These are phyloP conservation scores for Halictus ligatus DNA, from an alignment of 2,888 invertebrate genomes.

Conservation along the genomic window DNA sequence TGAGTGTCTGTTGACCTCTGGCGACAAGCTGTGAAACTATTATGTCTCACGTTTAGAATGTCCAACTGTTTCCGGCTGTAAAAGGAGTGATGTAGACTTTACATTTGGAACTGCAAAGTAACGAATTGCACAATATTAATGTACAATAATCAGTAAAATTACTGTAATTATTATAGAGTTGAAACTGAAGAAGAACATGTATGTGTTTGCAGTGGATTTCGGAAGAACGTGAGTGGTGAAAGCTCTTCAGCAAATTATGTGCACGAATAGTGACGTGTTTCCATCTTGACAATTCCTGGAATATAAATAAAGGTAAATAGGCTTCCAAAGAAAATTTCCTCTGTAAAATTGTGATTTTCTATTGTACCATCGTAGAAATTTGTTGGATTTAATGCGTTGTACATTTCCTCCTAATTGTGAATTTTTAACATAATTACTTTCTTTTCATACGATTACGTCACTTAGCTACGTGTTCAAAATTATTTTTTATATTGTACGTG, in stretches of 20 bases:
- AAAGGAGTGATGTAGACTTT: conserved; percentile 53
- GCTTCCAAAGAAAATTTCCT: background rate
- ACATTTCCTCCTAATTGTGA: background rate
- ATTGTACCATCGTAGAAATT: background rate
- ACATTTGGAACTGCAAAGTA: conserved; percentile 28
- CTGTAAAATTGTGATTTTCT: background rate
- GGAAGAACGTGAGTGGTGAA: conserved; percentile 35
- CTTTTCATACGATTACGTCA: conserved; percentile 58
- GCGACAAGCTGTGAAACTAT: background rate
- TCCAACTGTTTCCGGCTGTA: conserved; percentile 64
- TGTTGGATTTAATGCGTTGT: background rate
- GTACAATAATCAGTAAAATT: conserved; percentile 40
- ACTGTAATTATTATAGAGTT: conserved; percentile 48
- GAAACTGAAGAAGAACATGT: conserved; percentile 21
- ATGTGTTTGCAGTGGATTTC: conserved; percentile 14
- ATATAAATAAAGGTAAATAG: conserved; percentile 75
- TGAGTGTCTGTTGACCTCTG: conserved; percentile 2
- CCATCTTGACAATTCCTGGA: conserved; percentile 78
- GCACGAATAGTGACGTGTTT: conserved; percentile 78
- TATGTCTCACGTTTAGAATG: background rate
- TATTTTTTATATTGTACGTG: conserved; percentile 7
- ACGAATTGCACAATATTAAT: conserved; percentile 26
- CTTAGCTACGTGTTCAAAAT: conserved; percentile 52
- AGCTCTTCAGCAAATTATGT: conserved; percentile 74
- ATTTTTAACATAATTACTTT: background rate